A percentile compares a stretch with the other conserved stretches of the same genome.
Conservation (phyloP, 2,888 invertebrate genomes). For the Meghimatium bilineatum region DNA sequence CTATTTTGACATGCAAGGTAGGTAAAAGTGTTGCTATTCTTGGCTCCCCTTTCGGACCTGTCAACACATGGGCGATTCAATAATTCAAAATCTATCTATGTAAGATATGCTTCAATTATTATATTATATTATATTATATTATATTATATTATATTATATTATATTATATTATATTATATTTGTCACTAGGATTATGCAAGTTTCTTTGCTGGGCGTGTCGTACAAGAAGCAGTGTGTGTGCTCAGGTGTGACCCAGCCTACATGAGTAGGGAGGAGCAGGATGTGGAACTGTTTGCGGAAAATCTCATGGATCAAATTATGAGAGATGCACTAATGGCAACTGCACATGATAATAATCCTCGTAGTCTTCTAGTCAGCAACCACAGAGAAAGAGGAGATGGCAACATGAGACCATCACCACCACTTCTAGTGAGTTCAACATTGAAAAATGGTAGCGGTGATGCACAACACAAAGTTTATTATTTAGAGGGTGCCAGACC, state of each 20-base stretch:
- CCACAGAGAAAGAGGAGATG: neutral
- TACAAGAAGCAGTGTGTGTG: constrained; percentile 56
- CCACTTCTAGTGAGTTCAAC: neutral
- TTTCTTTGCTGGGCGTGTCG: constrained; percentile 53
- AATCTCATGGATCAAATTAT: constrained; percentile 60
- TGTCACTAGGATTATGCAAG: constrained; percentile 52
- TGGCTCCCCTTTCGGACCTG: no score
- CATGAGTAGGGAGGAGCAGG: constrained; percentile 36
- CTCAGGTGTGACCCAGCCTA: constrained; percentile 51
- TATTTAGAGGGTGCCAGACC: constrained; percentile 32
- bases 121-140: no score
- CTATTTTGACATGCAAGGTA: no score
- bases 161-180: neutral
- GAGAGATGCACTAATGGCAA: constrained; percentile 39
- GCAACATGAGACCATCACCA: neutral
- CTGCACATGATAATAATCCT: neutral
- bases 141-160: no score
- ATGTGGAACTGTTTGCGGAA: constrained; percentile 64
- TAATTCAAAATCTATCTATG: no score
- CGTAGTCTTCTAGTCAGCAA: neutral
- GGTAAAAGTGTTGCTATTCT: no score
- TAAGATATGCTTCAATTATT: no score
- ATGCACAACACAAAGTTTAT: neutral
- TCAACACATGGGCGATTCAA: no score
- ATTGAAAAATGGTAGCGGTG: neutral